Evolutionary conservation across 1,140 invertebrate genomes (phyloP).

Genomic region (Drosophila ambigua): DNA sequence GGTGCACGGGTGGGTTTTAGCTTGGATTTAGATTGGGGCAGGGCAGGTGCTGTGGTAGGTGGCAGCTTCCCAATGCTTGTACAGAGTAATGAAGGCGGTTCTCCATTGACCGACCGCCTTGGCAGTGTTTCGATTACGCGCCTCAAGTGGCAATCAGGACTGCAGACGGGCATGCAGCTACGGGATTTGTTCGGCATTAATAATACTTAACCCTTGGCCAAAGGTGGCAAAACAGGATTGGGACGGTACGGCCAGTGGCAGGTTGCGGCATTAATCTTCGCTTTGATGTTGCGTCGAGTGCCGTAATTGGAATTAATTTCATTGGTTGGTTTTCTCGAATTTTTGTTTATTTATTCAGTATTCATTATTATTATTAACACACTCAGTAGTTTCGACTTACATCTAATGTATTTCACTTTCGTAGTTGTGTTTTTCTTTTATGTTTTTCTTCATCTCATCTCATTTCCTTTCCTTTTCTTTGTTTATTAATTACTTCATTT

Average conservation of each 20-base stretch:
- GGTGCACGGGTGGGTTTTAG: slow-evolving; percentile 18
- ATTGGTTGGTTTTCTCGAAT: slow-evolving; percentile 22
- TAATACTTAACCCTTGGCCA: slow-evolving; percentile 59
- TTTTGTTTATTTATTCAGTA: slow-evolving; percentile 75
- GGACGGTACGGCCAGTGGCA: not conserved
- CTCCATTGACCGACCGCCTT: slow-evolving; percentile 59
- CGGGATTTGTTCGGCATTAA: slow-evolving; percentile 57
- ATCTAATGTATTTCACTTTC: slow-evolving; percentile 56
- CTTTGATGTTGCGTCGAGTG: slow-evolving; percentile 24
- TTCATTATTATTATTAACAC: slow-evolving; percentile 76
- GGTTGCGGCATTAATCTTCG: slow-evolving; percentile 30
- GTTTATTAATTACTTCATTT: slow-evolving; percentile 45
- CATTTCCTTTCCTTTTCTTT: not conserved
- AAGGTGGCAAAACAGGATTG: slow-evolving; percentile 26
- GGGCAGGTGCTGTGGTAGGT: not conserved
- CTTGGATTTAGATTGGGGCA: slow-evolving; percentile 18
- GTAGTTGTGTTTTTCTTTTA: slow-evolving; percentile 14
- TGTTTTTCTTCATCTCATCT: slow-evolving; percentile 13
- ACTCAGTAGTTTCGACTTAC: slow-evolving; percentile 80
- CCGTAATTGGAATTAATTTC: slow-evolving; percentile 56
- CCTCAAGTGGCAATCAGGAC: slow-evolving; percentile 42
- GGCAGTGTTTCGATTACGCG: slow-evolving; percentile 69
- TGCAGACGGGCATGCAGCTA: slow-evolving; percentile 46
- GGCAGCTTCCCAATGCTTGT: slow-evolving; percentile 4
- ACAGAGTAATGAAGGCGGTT: slow-evolving; percentile 65